These are phyloP conservation scores for Anhinga anhinga DNA, from an alignment of 2,113 vertebrate genomes.

Conservation along the genomic window DNA sequence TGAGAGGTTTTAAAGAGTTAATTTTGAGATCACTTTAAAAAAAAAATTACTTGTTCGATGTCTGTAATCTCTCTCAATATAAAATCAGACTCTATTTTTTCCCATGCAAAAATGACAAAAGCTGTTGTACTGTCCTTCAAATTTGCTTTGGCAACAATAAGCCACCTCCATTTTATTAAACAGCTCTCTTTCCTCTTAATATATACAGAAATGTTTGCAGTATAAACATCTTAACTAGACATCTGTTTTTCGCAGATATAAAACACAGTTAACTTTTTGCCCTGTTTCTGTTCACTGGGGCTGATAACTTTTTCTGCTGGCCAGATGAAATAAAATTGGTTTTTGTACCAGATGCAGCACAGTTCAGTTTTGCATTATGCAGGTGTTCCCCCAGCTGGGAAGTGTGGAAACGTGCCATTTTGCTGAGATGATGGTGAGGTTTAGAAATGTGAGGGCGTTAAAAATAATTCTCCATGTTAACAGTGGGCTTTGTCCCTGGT, in stretches of 20 bases:
- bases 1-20: neutral
- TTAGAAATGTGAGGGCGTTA: constrained; percentile 78
- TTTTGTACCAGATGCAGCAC: constrained; percentile 70
- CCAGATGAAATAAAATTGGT: constrained; percentile 71
- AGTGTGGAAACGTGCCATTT: constrained; percentile 72
- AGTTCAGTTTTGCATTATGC: constrained; percentile 61
- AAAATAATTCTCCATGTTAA: constrained; percentile 75
- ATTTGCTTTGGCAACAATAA: constrained; percentile 62
- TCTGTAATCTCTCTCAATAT: neutral
- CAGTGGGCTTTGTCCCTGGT: constrained; percentile 72
- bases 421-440: constrained; percentile 71
- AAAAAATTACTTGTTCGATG: neutral
- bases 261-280: constrained; percentile 70
- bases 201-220: constrained; percentile 67
- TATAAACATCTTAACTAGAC: constrained; percentile 73
- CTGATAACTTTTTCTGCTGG: constrained; percentile 70
- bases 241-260: constrained; percentile 71
- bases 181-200: constrained; percentile 62
- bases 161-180: constrained; percentile 67
- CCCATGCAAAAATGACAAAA: constrained; percentile 36
- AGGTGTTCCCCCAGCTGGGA: constrained; percentile 79
- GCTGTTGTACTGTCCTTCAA: constrained; percentile 54
- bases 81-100: constrained; percentile 2
- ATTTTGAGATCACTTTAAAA: neutral
- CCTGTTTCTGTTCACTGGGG: constrained; percentile 53